Conservation (phyloP, 2,888 invertebrate genomes). For the Cacoxenus indagator region DNA sequence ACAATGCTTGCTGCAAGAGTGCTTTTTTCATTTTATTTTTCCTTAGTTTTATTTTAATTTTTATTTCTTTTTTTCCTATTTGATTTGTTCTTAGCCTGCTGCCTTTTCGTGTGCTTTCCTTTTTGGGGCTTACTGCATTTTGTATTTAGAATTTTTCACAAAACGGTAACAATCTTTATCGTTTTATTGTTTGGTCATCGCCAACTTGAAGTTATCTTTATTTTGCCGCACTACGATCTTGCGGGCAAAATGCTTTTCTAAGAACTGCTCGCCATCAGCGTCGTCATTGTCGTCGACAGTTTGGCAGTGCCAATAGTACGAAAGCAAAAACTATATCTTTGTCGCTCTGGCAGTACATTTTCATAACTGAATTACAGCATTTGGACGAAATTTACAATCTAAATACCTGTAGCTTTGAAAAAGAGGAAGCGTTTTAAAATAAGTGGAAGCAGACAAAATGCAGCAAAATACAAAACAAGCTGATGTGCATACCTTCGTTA, state of each 20-base stretch:
- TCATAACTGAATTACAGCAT: no score
- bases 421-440: no score
- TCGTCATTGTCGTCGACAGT: not conserved
- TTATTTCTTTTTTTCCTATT: constrained; percentile 16
- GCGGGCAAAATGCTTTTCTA: constrained; percentile 4
- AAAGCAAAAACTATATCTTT: no score
- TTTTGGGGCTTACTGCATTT: constrained; percentile 44
- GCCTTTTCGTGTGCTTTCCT: constrained; percentile 36
- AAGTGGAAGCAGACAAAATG: no score
- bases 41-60: constrained; percentile 19
- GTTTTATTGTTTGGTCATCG: constrained; percentile 46
- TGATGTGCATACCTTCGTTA: no score
- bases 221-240: constrained; percentile 34
- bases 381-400: no score
- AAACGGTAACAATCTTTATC: constrained; percentile 52
- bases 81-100: not conserved
- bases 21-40: constrained; percentile 37
- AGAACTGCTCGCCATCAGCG: not conserved
- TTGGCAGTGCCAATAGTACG: not conserved
- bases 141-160: constrained; percentile 51
- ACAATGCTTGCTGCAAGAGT: not conserved
- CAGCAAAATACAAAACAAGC: no score
- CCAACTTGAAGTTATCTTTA: constrained; percentile 38
- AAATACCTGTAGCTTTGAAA: no score
- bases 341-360: no score